phyloP scores from a whole-genome alignment of 2,113 vertebrate genomes.

The Trematomus loennbergii region DNA sequence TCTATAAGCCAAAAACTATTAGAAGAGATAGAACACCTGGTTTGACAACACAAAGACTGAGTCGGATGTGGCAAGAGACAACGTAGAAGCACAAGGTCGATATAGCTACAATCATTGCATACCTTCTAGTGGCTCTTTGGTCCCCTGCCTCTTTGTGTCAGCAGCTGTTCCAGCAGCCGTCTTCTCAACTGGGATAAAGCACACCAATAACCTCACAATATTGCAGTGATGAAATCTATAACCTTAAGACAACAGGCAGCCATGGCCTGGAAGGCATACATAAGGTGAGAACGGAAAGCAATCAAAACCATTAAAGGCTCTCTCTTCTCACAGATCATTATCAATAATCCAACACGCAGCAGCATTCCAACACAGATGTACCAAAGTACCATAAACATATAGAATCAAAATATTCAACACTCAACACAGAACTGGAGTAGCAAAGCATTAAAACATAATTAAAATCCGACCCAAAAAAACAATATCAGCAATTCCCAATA shows the following conservation, averaged over 20 bases:
- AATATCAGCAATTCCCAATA: not conserved
- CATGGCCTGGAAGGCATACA: too few species aligned
- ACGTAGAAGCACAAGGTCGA: not conserved
- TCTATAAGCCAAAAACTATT: not conserved
- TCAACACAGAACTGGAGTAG: not conserved
- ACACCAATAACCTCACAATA: slow-evolving; percentile 28
- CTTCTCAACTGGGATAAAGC: slow-evolving; percentile 51
- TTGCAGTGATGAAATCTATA: not conserved
- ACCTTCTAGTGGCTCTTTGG: slow-evolving; percentile 53
- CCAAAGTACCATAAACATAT: not conserved
- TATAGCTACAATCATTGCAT: slow-evolving; percentile 12
- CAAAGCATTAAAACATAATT: not conserved
- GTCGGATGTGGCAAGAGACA: not conserved
- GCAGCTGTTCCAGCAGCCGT: slow-evolving; percentile 34
- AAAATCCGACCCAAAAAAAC: not conserved
- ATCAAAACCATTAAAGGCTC: not conserved
- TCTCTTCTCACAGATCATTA: not conserved
- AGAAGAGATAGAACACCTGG: not conserved
- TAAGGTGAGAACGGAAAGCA: too few species aligned
- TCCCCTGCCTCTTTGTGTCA: slow-evolving; percentile 38
- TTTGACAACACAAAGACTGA: not conserved
- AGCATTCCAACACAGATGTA: not conserved
- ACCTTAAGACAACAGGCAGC: slow-evolving; percentile 1
- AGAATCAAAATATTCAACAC: not conserved
- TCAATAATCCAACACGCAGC: not conserved